Evolutionary conservation across 2,113 vertebrate species (phyloP).

Genomic region (Taxidea taxus): DNA sequence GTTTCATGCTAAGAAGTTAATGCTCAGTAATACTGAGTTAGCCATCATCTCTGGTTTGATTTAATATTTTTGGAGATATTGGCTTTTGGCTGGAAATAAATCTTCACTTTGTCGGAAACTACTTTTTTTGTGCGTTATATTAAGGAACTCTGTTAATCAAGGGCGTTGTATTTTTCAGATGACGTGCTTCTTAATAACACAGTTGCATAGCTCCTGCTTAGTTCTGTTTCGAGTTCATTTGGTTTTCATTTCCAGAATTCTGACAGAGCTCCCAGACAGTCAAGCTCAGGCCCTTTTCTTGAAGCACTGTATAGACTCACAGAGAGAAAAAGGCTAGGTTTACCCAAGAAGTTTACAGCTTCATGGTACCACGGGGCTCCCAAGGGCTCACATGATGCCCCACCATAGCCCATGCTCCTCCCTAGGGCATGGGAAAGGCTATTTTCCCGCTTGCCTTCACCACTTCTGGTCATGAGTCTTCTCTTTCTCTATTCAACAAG

Average conservation of each 20-base stretch:
- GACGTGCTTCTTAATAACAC: neutral
- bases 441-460: neutral
- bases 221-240: neutral
- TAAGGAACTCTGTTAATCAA: neutral
- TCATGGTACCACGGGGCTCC: neutral
- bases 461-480: neutral
- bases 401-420: rapidly evolving
- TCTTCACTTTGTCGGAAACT: neutral
- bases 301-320: neutral
- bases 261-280: neutral
- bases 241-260: neutral
- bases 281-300: neutral
- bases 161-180: neutral
- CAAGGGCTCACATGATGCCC: no score
- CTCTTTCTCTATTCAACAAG: neutral
- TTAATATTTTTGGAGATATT: neutral
- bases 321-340: neutral
- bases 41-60: neutral
- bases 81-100: neutral
- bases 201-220: neutral
- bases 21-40: neutral
- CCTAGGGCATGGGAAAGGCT: neutral
- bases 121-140: neutral
- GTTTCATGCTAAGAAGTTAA: neutral
- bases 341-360: neutral